Percentiles rank a stretch among this genome's conserved stretches.
Evolutionary conservation across 2,797 vertebrate genomes (phyloP).

Genomic region (Hyperoplus lanceolatus): DNA sequence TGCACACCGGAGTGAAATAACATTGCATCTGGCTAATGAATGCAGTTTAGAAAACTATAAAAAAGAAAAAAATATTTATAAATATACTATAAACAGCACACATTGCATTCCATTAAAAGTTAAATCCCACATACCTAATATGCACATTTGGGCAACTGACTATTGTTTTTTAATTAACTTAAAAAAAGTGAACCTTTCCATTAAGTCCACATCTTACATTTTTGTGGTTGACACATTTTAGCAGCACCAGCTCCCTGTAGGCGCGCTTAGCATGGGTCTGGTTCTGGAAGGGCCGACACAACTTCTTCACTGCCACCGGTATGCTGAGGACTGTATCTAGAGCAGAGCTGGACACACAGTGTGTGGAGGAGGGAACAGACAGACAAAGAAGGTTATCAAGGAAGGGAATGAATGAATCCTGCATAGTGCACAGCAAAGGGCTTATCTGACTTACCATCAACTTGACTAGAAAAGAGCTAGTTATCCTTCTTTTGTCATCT

Average conservation of each 20-base stretch:
- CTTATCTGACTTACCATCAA: background rate
- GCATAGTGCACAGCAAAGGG: background rate
- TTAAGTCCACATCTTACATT: conserved; percentile 87
- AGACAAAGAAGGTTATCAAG: conserved; percentile 24
- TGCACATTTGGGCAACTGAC: background rate
- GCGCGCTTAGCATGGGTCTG: conserved; percentile 97
- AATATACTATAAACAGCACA: no score
- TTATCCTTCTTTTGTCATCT: background rate
- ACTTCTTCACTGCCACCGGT: conserved; percentile 97
- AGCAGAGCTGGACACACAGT: conserved; percentile 88
- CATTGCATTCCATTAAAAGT: no score
- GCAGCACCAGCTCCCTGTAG: conserved; percentile 96
- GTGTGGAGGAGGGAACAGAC: background rate
- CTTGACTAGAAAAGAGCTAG: background rate
- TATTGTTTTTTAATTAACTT: no score
- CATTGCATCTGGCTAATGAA: no score
- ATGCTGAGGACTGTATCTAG: conserved; percentile 93
- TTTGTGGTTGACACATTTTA: conserved; percentile 99
- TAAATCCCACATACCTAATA: no score
- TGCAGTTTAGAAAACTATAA: no score
- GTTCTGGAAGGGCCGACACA: conserved; percentile 97
- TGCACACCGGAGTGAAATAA: no score
- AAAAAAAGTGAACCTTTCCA: background rate
- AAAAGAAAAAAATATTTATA: no score
- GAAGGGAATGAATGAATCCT: conserved; percentile 4